Base-by-base conservation (phyloP, 2,113 vertebrate species). In the Ibidorhyncha struthersii region DNA sequence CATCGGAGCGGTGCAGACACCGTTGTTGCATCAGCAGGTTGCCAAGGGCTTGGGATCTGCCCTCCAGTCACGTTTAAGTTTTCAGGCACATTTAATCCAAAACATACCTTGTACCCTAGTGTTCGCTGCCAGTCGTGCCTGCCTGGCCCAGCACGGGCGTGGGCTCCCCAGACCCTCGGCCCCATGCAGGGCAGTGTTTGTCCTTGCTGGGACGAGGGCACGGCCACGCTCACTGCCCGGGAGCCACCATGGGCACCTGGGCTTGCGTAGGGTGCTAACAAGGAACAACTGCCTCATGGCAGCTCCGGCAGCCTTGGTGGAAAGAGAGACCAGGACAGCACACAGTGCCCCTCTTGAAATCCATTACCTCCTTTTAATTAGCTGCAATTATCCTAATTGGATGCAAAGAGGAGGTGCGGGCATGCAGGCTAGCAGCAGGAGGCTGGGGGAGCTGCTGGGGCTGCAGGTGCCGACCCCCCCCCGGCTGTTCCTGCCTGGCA, bases 151-250 rank as follows among this genome's bases (percentile, higher is more conserved):
- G 25, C 38, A 21, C 5, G 4, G 62, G 58, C 1, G 1, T 30
- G 26, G 62, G 50, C 55, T 87, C 50, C 43, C n/a, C 72, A 17
- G 36, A 6, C 36, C 8, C 61, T 8, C 3, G 10, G 50, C 10
- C n/a, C 32, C 2, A 0, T 12, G 10, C 7, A 9, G 69, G n/a
- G 62, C 77, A 70, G 36, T 1, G 1, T 27, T 65, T 71, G 36
- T 34, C 38, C 43, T 40, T 3, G 1, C 20, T 27, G 21, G 81
- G 45, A 30, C 15, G 25, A 43, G 70, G 26, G 21, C 71, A 91
- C 0, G 0, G n/a, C 43, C 20, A 0, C 2, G 1, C 3, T 40
- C 25, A 6, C n/a, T 23, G 32, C 53, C 29, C 63, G 8, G 77
- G 29, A 17, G 40, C 34, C 16, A 5, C 23, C 17, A 5, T 1